Conservation (phyloP, 2,113 vertebrate species). For the Oncorhynchus keta region DNA sequence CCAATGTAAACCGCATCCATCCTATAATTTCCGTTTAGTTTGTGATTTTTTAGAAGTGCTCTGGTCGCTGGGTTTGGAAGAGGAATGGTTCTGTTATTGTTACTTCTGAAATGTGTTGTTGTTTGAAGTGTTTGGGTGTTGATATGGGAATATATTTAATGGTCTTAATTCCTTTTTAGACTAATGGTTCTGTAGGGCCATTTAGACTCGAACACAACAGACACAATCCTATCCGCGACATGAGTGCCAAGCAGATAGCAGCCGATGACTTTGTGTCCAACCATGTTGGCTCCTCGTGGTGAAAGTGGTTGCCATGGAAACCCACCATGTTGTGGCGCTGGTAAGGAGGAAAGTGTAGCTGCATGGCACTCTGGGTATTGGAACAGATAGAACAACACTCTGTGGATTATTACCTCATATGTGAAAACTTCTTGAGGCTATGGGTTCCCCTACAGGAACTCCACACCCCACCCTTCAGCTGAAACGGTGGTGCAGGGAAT, state of each 20-base stretch:
- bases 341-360: conserved; percentile 20
- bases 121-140: too few species aligned
- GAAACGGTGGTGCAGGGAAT: too few species aligned
- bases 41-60: background rate
- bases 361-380: too few species aligned
- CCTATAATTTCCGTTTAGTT: background rate
- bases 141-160: background rate
- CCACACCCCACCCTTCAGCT: too few species aligned
- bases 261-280: background rate
- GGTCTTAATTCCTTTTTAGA: background rate
- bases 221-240: background rate
- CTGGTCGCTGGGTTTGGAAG: background rate
- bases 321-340: conserved; percentile 35
- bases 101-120: too few species aligned
- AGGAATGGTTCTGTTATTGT: too few species aligned
- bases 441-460: too few species aligned
- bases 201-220: background rate
- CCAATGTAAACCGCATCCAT: conserved; percentile 6
- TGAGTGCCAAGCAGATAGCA: background rate
- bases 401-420: background rate
- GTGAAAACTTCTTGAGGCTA: too few species aligned
- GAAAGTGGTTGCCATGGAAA: conserved; percentile 48
- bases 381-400: background rate
- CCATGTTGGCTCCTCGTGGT: background rate
- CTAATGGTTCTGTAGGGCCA: background rate